Percentiles rank a stretch among this genome's conserved stretches.
phyloP scores from a whole-genome alignment of 1,140 invertebrate genomes.

The Drosophila triauraria region DNA sequence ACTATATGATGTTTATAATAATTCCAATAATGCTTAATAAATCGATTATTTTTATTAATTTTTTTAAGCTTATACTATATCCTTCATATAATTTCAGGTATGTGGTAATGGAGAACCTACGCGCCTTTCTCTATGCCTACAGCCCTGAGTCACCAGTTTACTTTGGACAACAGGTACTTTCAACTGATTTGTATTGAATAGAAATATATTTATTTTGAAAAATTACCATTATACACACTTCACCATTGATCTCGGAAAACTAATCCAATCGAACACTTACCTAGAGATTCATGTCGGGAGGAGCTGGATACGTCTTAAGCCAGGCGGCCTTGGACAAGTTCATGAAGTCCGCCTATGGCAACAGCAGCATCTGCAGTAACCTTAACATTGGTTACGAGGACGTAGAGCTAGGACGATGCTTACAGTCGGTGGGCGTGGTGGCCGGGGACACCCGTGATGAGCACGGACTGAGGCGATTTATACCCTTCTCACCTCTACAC shows the following conservation, averaged over 20 bases:
- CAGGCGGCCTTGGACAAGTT: slow-evolving; percentile 90
- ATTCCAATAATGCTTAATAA: too few species aligned
- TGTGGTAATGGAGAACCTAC: slow-evolving; percentile 92
- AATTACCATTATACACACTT: too few species aligned
- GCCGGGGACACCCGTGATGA: slow-evolving; percentile 94
- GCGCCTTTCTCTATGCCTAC: slow-evolving; percentile 92
- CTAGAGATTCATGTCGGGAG: slow-evolving; percentile 96
- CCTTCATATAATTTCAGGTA: slow-evolving; percentile 28
- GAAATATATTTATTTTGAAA: too few species aligned
- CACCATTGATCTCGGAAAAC: neutral
- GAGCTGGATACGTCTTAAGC: slow-evolving; percentile 96
- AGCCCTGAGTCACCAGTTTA: slow-evolving; percentile 90
- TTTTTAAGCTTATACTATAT: too few species aligned
- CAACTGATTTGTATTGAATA: neutral
- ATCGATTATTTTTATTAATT: too few species aligned
- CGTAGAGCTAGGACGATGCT: slow-evolving; percentile 96
- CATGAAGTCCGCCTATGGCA: slow-evolving; percentile 89
- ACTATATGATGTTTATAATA: too few species aligned
- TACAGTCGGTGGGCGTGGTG: slow-evolving; percentile 93
- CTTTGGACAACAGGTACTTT: slow-evolving; percentile 85
- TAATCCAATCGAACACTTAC: neutral
- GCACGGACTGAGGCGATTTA: slow-evolving; percentile 94
- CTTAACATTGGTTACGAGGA: slow-evolving; percentile 93
- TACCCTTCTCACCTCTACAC: slow-evolving; percentile 92
- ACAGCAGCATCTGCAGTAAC: slow-evolving; percentile 89